Base-by-base conservation (phyloP, 1,140 invertebrate genomes). In the Caenorhabditis briggsae region DNA sequence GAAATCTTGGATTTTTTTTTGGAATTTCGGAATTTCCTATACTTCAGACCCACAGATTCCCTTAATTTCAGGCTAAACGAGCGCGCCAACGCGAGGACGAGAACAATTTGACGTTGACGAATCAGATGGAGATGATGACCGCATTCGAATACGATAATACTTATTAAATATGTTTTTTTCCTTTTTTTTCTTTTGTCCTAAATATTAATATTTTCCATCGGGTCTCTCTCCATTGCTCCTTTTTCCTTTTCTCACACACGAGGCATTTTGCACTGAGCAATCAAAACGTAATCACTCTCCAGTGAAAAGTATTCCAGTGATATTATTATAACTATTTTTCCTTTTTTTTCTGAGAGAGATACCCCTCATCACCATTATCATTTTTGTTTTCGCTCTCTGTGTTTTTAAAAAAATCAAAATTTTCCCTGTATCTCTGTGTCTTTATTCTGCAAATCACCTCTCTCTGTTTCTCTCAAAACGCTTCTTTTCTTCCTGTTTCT, bases 131-230 rank as follows among this genome's bases (percentile, higher is more conserved):
- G 23, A 78, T 78, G 46, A 78, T 78, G 70, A 12, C 70, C 11
- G 70, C 70, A 50, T 78, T 78, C 23, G 70, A 78, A 50, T 78
- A 23, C 23, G 70, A 78, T 78, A 78, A 78, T 78, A 78, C 70
- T 20, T 78, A 78, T 78, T 78, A 23, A 3, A n/a, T 58, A 61
- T 61, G 12, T 11, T 61, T 12, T 33, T 1, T n/a, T n/a, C n/a
- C n/a, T n/a, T n/a, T n/a, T 33, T 33, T 33, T 33, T 33, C 33
- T 33, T 33, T 33, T 3, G 1, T 33, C 33, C 33, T 33, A 33
- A 11, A 7, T 61, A 61, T 11, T 25, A 61, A 11, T 61, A 23
- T n/a, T 20, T n/a, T 16, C 9, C 12, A 14, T 11, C 2, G 12
- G 11, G 50, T 14, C 11, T 14, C 11, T 16, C 16, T 16, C 25